Conservation (phyloP, 2,888 invertebrate species). For the Pyrrhosoma nymphula region DNA sequence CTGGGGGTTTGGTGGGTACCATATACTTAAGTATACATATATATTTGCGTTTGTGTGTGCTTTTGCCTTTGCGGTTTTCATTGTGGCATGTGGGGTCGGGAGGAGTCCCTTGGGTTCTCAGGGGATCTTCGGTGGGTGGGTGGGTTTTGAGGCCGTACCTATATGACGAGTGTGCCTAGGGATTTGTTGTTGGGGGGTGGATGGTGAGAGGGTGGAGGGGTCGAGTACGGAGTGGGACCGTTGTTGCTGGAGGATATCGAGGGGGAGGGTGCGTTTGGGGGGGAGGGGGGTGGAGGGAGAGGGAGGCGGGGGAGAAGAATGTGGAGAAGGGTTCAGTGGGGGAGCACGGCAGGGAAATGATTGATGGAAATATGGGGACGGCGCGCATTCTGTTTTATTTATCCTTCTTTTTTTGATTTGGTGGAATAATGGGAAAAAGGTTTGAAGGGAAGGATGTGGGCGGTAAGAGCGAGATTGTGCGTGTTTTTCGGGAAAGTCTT, state of each 20-base stretch:
- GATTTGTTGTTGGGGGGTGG: not conserved
- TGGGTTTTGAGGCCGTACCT: not conserved
- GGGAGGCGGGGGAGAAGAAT: not conserved
- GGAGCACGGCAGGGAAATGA: slow-evolving; percentile 29
- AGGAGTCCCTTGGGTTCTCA: not conserved
- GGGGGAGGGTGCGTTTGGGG: not conserved
- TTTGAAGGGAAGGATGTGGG: slow-evolving; percentile 23
- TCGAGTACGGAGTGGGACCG: not conserved
- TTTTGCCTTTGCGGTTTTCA: not conserved
- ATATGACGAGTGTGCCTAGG: not conserved
- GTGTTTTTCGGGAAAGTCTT: not conserved
- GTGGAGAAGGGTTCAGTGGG: too few relatives aligned
- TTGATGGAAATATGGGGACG: slow-evolving; percentile 58
- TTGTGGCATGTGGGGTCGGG: not conserved
- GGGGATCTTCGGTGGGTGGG: not conserved
- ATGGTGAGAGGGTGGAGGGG: not conserved
- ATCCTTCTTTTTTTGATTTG: not conserved
- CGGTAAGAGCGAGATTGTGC: not conserved
- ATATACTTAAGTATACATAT: not conserved
- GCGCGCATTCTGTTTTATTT: not conserved
- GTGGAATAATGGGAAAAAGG: slow-evolving; percentile 46
- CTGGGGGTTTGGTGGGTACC: not conserved
- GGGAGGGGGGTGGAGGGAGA: not conserved
- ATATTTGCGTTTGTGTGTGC: not conserved
- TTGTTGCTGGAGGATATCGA: not conserved